phyloP scores from a whole-genome alignment of 2,888 invertebrate species.

The Tethea ocularis region DNA sequence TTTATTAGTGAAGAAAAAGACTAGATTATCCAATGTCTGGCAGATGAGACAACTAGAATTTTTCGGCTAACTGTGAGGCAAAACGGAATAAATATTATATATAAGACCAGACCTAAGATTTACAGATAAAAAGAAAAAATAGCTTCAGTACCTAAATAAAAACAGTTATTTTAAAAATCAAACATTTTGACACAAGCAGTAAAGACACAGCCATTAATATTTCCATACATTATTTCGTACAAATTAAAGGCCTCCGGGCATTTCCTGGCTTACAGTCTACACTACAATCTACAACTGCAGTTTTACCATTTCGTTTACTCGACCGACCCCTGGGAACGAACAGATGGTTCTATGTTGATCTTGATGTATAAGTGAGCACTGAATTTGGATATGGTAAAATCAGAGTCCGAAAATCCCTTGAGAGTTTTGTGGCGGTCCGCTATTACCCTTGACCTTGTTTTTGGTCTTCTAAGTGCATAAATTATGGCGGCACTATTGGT shows the following conservation, averaged over 20 bases:
- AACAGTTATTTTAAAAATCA: neutral
- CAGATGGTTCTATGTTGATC: slow-evolving; percentile 65
- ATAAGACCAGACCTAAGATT: no score
- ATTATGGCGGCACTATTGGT: no score
- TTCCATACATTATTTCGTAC: slow-evolving; percentile 56
- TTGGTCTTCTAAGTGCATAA: no score
- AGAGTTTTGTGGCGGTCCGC: no score
- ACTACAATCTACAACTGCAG: slow-evolving; percentile 44
- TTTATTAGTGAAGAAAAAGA: no score
- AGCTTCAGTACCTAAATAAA: neutral
- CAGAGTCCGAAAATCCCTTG: neutral
- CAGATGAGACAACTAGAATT: no score
- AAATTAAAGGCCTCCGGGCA: slow-evolving; percentile 70
- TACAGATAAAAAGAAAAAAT: no score
- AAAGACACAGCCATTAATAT: slow-evolving; percentile 23
- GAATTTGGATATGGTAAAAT: slow-evolving; percentile 38
- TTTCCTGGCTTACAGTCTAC: slow-evolving; percentile 43
- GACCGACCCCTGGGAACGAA: slow-evolving; percentile 66
- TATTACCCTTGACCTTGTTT: no score
- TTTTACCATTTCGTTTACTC: slow-evolving; percentile 65
- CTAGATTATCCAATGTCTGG: no score
- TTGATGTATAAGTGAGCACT: slow-evolving; percentile 19
- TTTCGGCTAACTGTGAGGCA: no score
- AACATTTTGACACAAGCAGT: neutral
- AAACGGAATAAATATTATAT: no score